Percentiles rank a stretch among this genome's conserved stretches.
Conservation (phyloP, 2,888 invertebrate species). For the Drosophila buzzatii region DNA sequence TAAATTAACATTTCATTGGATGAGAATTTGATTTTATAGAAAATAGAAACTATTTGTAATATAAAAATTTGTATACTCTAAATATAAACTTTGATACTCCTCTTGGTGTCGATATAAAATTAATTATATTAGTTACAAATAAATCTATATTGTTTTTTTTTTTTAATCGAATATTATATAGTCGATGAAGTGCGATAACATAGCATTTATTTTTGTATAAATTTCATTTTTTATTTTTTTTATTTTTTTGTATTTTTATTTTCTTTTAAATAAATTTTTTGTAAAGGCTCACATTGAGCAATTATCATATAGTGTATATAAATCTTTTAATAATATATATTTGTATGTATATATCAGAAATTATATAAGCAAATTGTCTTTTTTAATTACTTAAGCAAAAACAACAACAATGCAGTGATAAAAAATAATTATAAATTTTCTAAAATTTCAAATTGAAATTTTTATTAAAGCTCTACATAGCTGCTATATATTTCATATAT, state of each 20-base stretch:
- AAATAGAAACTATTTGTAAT: no score
- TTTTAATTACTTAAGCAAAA: slow-evolving; percentile 11
- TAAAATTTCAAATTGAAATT: not conserved
- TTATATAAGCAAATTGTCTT: not conserved
- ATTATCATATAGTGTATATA: not conserved
- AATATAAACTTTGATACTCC: no score
- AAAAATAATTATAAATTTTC: not conserved
- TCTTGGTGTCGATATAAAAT: not conserved
- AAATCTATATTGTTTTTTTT: not conserved
- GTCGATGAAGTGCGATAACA: not conserved
- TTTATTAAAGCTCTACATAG: not conserved
- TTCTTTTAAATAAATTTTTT: not conserved
- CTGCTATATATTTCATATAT: no score
- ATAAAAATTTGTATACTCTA: no score
- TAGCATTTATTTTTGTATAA: not conserved
- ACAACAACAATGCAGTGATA: slow-evolving; percentile 29
- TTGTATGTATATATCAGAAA: not conserved
- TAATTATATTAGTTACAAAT: not conserved
- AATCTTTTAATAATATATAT: not conserved
- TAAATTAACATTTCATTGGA: no score
- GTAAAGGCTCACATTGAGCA: not conserved
- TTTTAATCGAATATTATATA: not conserved
- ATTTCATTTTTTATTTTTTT: not conserved
- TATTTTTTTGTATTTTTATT: not conserved
- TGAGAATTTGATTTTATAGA: no score